phyloP scores from a whole-genome alignment of 2,797 vertebrate species.

The Phataginus tetradactyla region DNA sequence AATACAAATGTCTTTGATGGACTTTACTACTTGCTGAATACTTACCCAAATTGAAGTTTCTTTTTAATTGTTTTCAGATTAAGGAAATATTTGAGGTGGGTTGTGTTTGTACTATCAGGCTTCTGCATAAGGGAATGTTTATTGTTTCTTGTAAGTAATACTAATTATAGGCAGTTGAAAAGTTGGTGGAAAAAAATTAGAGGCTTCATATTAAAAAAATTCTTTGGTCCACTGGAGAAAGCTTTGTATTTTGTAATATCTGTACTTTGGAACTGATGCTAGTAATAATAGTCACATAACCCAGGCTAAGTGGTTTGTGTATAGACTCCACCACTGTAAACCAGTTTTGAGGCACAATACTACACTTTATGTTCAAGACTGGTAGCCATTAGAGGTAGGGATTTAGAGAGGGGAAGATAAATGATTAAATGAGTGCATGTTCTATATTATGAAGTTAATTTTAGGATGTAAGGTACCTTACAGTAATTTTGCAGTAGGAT shows the following conservation, averaged over 20 bases:
- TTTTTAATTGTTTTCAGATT: constrained; percentile 16
- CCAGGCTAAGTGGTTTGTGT: neutral
- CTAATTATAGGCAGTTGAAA: neutral
- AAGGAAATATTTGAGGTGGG: constrained; percentile 7
- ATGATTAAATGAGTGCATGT: neutral
- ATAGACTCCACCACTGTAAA: neutral
- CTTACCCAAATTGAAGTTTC: neutral
- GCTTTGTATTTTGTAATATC: neutral
- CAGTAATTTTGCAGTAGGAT: neutral
- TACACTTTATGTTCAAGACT: neutral
- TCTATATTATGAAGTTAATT: neutral
- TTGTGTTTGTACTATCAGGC: neutral
- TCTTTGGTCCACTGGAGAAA: neutral
- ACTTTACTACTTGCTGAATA: constrained; percentile 18
- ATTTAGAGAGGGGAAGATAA: neutral
- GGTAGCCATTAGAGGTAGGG: neutral
- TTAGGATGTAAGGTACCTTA: neutral
- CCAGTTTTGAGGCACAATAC: neutral
- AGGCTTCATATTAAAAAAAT: neutral
- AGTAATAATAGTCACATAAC: neutral
- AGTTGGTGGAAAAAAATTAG: constrained; percentile 23
- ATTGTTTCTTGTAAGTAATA: neutral
- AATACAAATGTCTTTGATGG: neutral
- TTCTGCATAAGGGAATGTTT: neutral
- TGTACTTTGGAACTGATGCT: neutral